A percentile compares a stretch with the other conserved stretches of the same genome.
These are phyloP conservation scores for Bothrops jararaca DNA, from an alignment of 2,113 vertebrate species.

Conservation along the genomic window DNA sequence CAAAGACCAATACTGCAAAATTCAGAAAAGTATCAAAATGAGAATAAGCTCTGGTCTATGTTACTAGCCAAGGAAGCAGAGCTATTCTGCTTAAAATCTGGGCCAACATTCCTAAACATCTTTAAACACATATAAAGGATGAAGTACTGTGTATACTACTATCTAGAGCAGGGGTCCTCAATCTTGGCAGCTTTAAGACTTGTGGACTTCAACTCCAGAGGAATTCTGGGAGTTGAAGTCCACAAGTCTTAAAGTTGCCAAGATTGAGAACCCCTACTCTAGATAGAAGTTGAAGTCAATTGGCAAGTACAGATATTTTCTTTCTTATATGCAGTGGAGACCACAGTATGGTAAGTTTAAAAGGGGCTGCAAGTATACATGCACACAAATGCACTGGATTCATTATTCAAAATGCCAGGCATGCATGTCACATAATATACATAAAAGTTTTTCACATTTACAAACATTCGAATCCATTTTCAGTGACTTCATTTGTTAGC, in stretches of 20 bases:
- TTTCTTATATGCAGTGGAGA: neutral
- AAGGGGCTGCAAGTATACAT: neutral
- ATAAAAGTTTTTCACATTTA: neutral
- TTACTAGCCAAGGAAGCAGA: neutral
- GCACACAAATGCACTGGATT: neutral
- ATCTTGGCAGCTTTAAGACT: no score
- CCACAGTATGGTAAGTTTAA: neutral
- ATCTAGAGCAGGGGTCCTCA: no score
- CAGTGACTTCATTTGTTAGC: conserved; percentile 1
- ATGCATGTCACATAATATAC: no score
- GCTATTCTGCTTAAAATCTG: neutral
- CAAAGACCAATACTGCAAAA: neutral
- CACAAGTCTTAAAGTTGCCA: no score
- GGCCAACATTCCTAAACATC: neutral
- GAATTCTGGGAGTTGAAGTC: no score
- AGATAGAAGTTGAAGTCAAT: neutral
- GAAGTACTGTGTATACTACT: neutral
- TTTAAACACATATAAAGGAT: neutral
- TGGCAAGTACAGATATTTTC: neutral
- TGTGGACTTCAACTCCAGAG: no score
- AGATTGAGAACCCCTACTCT: neutral
- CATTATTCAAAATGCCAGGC: neutral
- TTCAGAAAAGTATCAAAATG: neutral
- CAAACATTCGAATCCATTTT: neutral
- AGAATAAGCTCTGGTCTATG: neutral